These are phyloP conservation scores for Pluvianellus socialis DNA, from an alignment of 2,113 vertebrate species.

Conservation along the genomic window DNA sequence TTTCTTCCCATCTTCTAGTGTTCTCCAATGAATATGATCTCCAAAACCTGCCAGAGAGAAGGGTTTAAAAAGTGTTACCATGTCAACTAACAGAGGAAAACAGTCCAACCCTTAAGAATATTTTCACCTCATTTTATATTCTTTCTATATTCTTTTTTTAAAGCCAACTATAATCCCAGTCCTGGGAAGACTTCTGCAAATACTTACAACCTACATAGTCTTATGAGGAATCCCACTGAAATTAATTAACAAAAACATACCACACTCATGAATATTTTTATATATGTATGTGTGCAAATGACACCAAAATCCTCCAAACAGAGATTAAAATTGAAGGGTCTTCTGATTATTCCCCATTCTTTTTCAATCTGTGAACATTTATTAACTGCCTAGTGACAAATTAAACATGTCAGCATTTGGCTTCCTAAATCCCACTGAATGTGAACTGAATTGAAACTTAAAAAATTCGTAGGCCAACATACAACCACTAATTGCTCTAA, in stretches of 20 bases:
- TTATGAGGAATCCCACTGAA: slow-evolving; percentile 10
- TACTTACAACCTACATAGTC: background rate
- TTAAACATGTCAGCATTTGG: background rate
- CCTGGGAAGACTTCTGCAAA: background rate
- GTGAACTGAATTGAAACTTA: background rate
- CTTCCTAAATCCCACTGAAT: background rate
- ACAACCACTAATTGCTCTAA: background rate
- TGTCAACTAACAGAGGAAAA: background rate
- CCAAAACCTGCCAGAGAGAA: slow-evolving; percentile 87
- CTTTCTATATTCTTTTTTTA: background rate
- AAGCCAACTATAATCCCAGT: background rate
- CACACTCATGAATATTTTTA: background rate
- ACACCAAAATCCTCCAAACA: background rate
- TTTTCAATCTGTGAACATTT: background rate
- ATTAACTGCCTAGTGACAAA: background rate
- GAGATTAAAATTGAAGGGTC: background rate
- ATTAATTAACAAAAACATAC: slow-evolving; percentile 18
- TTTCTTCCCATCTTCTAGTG: slow-evolving; percentile 92
- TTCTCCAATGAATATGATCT: slow-evolving; percentile 95
- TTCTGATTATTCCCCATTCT: background rate
- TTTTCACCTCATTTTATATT: background rate
- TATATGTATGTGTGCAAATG: background rate
- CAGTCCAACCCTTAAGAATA: background rate
- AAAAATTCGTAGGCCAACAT: background rate
- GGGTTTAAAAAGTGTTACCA: slow-evolving; percentile 28